A percentile compares a stretch with the other conserved stretches of the same genome.
Evolutionary conservation across 2,888 invertebrate species (phyloP).

Genomic region (Drosophila cognata): DNA sequence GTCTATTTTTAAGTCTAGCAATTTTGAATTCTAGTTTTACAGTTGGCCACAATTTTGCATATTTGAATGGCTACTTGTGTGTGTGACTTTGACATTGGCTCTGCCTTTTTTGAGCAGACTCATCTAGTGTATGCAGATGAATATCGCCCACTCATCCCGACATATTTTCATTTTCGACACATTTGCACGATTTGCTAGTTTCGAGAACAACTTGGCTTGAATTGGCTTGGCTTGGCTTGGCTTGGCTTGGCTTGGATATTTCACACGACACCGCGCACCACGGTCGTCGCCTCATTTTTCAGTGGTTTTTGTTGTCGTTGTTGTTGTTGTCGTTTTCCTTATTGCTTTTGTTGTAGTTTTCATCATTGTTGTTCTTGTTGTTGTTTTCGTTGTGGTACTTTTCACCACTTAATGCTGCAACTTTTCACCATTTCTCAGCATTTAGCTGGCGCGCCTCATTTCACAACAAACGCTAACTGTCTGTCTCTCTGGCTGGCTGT

Average conservation of each 20-base stretch:
- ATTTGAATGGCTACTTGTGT: conserved; percentile 42
- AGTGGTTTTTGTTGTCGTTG: conserved; percentile 33
- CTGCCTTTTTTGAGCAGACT: conserved; percentile 14
- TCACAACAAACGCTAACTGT: conserved; percentile 38
- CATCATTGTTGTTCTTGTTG: conserved; percentile 43
- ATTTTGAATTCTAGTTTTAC: neutral
- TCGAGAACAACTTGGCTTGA: conserved; percentile 24
- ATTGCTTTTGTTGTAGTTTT: conserved; percentile 10
- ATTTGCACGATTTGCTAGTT: conserved; percentile 74
- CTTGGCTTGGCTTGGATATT: conserved; percentile 16
- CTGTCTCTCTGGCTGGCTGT: neutral
- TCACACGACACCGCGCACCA: conserved; percentile 59
- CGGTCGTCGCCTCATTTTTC: conserved; percentile 61
- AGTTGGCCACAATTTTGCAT: conserved; percentile 41
- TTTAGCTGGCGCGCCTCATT: conserved; percentile 63
- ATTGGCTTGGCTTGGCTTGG: neutral
- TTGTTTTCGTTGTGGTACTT: conserved; percentile 36
- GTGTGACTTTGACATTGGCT: conserved; percentile 60
- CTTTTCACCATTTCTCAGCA: conserved; percentile 72
- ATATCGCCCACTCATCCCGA: conserved; percentile 20
- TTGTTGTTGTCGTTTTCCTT: conserved; percentile 10
- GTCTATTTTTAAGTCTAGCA: neutral
- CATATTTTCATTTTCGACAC: conserved; percentile 65
- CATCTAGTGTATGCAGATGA: neutral
- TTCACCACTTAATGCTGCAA: conserved; percentile 69